A percentile compares a stretch with the other conserved stretches of the same genome.
These are phyloP conservation scores for Tetramorium alpestre DNA, from an alignment of 1,140 invertebrate species.

Conservation along the genomic window DNA sequence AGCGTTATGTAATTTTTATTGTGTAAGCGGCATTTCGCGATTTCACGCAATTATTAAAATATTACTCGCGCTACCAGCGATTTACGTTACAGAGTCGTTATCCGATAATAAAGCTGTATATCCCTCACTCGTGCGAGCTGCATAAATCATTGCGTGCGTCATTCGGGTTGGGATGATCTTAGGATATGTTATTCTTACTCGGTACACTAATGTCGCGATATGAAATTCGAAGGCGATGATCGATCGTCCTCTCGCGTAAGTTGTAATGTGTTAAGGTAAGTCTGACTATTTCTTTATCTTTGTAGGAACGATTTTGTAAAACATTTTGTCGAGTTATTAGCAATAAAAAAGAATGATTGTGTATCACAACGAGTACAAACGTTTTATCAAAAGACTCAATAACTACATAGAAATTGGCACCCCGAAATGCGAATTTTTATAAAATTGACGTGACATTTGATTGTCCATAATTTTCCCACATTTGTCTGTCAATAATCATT, in stretches of 20 bases:
- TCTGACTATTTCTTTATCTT: conserved; percentile 37
- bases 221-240: not conserved
- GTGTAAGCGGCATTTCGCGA: conserved; percentile 12
- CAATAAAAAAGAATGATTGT: conserved; percentile 2
- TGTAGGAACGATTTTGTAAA: conserved; percentile 26
- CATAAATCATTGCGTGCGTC: conserved; percentile 41
- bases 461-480: too few relatives aligned
- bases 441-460: too few relatives aligned
- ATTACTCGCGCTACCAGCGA: conserved; percentile 27
- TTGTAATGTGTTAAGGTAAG: conserved; percentile 50
- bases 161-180: conserved; percentile 10
- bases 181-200: conserved; percentile 29
- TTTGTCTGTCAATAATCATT: too few relatives aligned
- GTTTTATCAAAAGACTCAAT: not conserved
- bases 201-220: not conserved
- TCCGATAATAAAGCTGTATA: conserved; percentile 37
- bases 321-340: conserved; percentile 36
- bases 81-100: conserved; percentile 42
- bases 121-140: conserved; percentile 24
- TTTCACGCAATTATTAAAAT: conserved; percentile 24
- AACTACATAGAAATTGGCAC: too few relatives aligned
- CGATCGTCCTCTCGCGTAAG: not conserved
- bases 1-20: conserved; percentile 31
- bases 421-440: too few relatives aligned
- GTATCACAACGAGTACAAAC: not conserved